Evolutionary conservation across 2,888 invertebrate genomes (phyloP).

Genomic region (Heterodera filipjevi): DNA sequence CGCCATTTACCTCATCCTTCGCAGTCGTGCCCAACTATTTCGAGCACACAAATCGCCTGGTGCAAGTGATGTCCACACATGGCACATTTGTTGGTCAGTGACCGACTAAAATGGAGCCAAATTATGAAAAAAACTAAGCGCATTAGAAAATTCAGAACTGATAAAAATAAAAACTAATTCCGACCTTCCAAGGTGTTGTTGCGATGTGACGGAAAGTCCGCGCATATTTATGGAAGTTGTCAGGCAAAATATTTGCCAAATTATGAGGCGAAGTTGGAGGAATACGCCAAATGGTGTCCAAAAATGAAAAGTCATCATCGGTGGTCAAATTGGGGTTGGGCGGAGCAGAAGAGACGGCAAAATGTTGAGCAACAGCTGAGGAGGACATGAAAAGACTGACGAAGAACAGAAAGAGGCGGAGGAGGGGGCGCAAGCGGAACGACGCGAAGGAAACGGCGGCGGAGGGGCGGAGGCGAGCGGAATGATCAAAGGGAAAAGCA

Average conservation of each 20-base stretch:
- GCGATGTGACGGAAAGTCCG: background rate
- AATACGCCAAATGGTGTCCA: slow-evolving; percentile 14
- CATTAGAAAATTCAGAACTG: no score
- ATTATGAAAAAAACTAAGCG: background rate
- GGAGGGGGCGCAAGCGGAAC: background rate
- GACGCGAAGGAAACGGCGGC: background rate
- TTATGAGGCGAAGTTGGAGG: background rate
- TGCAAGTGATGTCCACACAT: slow-evolving; percentile 45
- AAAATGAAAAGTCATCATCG: slow-evolving; percentile 1
- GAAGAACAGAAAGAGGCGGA: slow-evolving; percentile 19
- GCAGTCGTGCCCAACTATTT: slow-evolving; percentile 42
- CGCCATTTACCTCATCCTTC: slow-evolving; percentile 34
- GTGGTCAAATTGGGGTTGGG: background rate
- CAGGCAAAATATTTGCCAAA: background rate
- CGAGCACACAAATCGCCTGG: slow-evolving; percentile 45
- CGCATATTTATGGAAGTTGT: background rate
- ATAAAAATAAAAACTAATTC: background rate
- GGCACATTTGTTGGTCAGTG: slow-evolving; percentile 40
- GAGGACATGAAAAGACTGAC: slow-evolving; percentile 27
- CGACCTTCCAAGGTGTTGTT: background rate
- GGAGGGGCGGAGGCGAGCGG: background rate
- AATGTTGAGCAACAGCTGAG: slow-evolving; percentile 13
- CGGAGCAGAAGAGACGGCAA: background rate
- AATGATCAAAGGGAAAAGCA: background rate
- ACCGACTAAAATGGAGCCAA: background rate